Evolutionary conservation across 2,797 vertebrate species (phyloP).

Genomic region (Tauraco hartlaubi): DNA sequence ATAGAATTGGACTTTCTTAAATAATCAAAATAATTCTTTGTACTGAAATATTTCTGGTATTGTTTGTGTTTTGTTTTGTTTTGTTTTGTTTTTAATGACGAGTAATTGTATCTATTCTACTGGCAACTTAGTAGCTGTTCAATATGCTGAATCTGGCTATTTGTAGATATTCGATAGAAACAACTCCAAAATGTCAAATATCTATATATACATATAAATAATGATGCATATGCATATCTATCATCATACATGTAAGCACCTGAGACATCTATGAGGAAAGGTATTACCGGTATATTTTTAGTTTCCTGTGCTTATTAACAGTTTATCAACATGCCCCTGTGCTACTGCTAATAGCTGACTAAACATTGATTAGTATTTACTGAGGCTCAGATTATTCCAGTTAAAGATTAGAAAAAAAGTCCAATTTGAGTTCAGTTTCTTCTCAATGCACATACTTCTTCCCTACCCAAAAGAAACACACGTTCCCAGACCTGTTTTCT

Average conservation of each 20-base stretch:
- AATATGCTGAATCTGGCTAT: neutral
- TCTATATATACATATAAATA: neutral
- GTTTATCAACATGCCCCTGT: neutral
- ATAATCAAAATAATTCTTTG: neutral
- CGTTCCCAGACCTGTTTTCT: neutral
- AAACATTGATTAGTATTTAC: neutral
- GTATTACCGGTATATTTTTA: neutral
- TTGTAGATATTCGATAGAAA: slow-evolving; percentile 6
- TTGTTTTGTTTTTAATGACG: neutral
- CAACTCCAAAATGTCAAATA: neutral
- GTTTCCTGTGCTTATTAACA: neutral
- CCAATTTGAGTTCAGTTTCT: neutral
- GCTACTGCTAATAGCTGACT: neutral
- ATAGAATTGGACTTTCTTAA: neutral
- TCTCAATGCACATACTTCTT: neutral
- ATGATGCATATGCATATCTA: neutral
- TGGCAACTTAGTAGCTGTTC: neutral
- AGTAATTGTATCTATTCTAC: neutral
- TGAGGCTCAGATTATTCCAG: neutral
- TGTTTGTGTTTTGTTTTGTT: too few species aligned
- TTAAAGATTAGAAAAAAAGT: neutral
- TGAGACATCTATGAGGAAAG: neutral
- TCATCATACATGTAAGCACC: neutral
- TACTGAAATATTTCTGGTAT: neutral
- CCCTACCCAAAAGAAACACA: neutral